Conservation (phyloP, 2,113 vertebrate genomes). For the Tauraco erythrolophus region DNA sequence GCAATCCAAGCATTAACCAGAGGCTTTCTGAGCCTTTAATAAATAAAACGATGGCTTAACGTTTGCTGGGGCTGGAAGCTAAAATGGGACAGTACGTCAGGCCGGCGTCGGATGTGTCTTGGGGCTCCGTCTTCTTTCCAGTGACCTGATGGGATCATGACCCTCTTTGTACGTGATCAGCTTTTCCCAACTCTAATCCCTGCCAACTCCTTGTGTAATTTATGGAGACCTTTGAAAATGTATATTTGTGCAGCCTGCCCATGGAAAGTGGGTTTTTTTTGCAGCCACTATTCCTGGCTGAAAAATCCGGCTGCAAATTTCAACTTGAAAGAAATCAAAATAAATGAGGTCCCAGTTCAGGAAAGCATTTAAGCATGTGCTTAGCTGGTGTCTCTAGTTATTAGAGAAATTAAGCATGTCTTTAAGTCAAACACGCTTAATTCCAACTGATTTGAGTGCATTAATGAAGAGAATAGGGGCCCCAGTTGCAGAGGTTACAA, state of each 20-base stretch:
- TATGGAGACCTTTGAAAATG: background rate
- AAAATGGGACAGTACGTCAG: slow-evolving; percentile 2
- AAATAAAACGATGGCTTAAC: background rate
- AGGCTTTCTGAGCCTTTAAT: slow-evolving; percentile 30
- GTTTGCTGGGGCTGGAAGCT: background rate
- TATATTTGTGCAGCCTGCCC: background rate
- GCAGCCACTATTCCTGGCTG: background rate
- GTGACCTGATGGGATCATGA: slow-evolving; percentile 56
- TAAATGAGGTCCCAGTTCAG: background rate
- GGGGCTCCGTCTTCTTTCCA: slow-evolving; percentile 26
- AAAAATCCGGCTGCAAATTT: background rate
- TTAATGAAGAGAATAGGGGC: background rate
- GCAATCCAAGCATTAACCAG: background rate
- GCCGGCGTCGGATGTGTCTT: background rate
- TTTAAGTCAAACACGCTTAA: background rate
- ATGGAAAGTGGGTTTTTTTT: background rate
- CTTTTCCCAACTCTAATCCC: slow-evolving; percentile 48
- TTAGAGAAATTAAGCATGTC: background rate
- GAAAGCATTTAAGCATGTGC: background rate
- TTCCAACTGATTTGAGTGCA: background rate
- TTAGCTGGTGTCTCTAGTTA: background rate
- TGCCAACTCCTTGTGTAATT: background rate
- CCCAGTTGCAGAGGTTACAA: background rate
- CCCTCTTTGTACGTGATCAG: slow-evolving; percentile 45
- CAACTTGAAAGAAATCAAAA: background rate